Base-by-base conservation (phyloP, 2,888 invertebrate genomes). In the Rhaphigaster nebulosa region DNA sequence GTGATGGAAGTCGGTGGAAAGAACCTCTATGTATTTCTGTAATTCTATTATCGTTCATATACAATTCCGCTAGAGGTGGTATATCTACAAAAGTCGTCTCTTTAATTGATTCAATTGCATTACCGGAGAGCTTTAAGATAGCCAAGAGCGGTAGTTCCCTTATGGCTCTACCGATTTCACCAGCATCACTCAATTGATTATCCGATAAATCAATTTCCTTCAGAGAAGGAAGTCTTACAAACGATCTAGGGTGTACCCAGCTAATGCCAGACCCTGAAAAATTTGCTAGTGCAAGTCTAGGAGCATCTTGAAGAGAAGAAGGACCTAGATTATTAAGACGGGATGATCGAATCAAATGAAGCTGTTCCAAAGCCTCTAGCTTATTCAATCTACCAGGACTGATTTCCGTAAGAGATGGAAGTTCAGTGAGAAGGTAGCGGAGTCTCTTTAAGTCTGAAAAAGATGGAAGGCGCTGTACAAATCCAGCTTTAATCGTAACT, bases 21-120 rank as follows among this genome's bases (percentile, higher is more conserved):
- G 98, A 96, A 1, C 97, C 97, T 93, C 97, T 96, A 92, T 92
- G 91, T 26, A 92, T 87, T 91, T 92, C 91, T 45, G 56, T 34
- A 52, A 92, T 92, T 50, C 70, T 60, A 88, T 92, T 97, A 92
- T 96, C 95, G 18, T 97, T 96, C 84, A 97, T 93, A 91, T 95
- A 95, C 87, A 97, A 93, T 92, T 95, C 95, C 91, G 96, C 95
- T 23, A 97, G 93, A 93, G 96, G 95, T 0, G 96, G 96, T 91
- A 97, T 94, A 93, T 97, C 97, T 4, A 97, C 96, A 94, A 97
- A 97, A 0, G 97, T 96, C 0, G 96, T 97, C 94, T 97, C 97
- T 60, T 95, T 95, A 60, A 98, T 94, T 92, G 96, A 95, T 91
- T 95, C 96, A 90, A 98, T 96, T 52, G 95, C 94, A 93, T 98